Evolutionary conservation across 2,888 invertebrate genomes (phyloP).

Genomic region (Luperina testacea): DNA sequence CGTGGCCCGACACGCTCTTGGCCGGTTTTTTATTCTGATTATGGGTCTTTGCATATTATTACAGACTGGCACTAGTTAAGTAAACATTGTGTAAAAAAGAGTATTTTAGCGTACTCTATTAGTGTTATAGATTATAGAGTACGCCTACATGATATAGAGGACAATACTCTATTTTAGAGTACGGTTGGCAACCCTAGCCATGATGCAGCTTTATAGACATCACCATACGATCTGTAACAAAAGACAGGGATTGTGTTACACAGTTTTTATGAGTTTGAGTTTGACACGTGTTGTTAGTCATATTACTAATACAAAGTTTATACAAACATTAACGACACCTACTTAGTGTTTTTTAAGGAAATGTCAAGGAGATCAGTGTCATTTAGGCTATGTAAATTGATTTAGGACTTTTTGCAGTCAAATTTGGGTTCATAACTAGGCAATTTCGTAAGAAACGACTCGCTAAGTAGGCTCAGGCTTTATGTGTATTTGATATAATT

Average conservation of each 20-base stretch:
- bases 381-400: constrained; percentile 53
- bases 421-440: constrained; percentile 22
- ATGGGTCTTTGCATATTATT: no score
- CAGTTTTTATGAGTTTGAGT: constrained; percentile 40
- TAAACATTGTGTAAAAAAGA: no score
- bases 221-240: constrained; percentile 73
- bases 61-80: no score
- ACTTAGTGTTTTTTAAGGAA: constrained; percentile 62
- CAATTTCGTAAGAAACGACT: constrained; percentile 36
- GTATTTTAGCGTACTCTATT: no score
- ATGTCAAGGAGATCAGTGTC: constrained; percentile 64
- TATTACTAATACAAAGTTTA: constrained; percentile 60
- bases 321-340: constrained; percentile 43
- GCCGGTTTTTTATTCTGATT: no score
- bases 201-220: constrained; percentile 37
- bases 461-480: constrained; percentile 17
- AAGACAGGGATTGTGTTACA: constrained; percentile 64
- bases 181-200: no score
- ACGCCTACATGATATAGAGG: no score
- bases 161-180: no score
- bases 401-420: constrained; percentile 42
- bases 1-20: no score
- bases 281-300: constrained; percentile 68
- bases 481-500: constrained; percentile 21
- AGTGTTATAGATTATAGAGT: no score